Evolutionary conservation across 2,888 invertebrate species (phyloP).

Genomic region (Myopa tessellatipennis): DNA sequence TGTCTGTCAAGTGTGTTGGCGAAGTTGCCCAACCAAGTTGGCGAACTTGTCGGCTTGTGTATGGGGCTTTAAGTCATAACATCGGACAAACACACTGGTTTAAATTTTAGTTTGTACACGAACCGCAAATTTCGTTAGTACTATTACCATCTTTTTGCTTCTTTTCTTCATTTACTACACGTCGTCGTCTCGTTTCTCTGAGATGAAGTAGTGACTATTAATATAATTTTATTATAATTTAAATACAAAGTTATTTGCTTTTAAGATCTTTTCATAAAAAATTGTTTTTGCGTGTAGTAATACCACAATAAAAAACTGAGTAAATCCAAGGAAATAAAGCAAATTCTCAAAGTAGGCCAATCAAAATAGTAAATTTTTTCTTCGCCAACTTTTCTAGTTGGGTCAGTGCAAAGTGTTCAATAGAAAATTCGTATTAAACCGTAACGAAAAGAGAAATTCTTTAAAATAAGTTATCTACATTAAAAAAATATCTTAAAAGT

Average conservation of each 20-base stretch:
- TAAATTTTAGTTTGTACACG: background rate
- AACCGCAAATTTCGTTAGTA: slow-evolving; percentile 17
- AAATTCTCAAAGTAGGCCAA: slow-evolving; percentile 60
- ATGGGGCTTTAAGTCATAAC: too few species aligned
- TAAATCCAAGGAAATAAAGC: slow-evolving; percentile 3
- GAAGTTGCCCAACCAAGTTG: too few species aligned
- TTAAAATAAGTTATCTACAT: slow-evolving; percentile 7
- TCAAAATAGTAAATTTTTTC: slow-evolving; percentile 54
- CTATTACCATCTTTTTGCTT: slow-evolving; percentile 12
- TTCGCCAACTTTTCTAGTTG: slow-evolving; percentile 52
- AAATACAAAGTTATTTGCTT: slow-evolving; percentile 41
- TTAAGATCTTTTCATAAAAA: slow-evolving; percentile 27
- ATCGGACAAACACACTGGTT: too few species aligned
- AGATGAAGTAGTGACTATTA: slow-evolving; percentile 44
- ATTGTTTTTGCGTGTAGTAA: slow-evolving; percentile 37
- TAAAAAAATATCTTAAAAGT: slow-evolving; percentile 21
- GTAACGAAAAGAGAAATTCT: slow-evolving; percentile 40
- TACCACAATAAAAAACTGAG: slow-evolving; percentile 37
- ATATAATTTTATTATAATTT: slow-evolving; percentile 40
- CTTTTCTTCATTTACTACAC: slow-evolving; percentile 48
- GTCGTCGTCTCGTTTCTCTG: slow-evolving; percentile 45
- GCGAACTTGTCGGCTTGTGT: too few species aligned
- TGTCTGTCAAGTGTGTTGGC: too few species aligned
- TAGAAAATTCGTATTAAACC: slow-evolving; percentile 41
- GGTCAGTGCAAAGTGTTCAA: slow-evolving; percentile 51